Conservation (phyloP, 2,113 vertebrate genomes). For the Glareola pratincola region DNA sequence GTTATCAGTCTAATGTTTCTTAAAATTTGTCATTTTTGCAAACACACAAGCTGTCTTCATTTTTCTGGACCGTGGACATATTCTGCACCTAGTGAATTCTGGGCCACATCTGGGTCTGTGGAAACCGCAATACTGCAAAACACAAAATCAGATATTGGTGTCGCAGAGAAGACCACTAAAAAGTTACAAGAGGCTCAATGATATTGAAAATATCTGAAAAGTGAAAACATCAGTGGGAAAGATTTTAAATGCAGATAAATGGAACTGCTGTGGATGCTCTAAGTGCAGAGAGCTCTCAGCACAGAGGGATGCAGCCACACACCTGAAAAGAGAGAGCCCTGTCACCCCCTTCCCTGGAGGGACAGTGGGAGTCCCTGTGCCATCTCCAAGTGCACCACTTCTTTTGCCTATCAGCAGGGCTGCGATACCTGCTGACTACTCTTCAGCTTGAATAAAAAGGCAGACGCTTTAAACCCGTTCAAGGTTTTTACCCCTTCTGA, state of each 20-base stretch:
- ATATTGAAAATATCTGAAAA: background rate
- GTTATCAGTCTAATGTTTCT: background rate
- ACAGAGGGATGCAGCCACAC: rapidly evolving
- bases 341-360: background rate
- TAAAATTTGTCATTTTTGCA: background rate
- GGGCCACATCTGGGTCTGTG: background rate
- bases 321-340: background rate
- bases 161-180: background rate
- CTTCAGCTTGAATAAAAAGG: background rate
- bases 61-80: background rate
- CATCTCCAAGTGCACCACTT: background rate
- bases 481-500: background rate
- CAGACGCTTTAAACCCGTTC: background rate
- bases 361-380: rapidly evolving
- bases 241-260: background rate
- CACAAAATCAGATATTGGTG: rapidly evolving
- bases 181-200: background rate
- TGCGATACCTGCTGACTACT: background rate
- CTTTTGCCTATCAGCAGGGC: background rate
- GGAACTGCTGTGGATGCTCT: background rate
- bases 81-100: background rate
- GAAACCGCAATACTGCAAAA: background rate
- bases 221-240: background rate
- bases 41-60: background rate
- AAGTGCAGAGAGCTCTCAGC: background rate